Conservation (phyloP, 2,797 vertebrate species). For the Myotis myotis region DNA sequence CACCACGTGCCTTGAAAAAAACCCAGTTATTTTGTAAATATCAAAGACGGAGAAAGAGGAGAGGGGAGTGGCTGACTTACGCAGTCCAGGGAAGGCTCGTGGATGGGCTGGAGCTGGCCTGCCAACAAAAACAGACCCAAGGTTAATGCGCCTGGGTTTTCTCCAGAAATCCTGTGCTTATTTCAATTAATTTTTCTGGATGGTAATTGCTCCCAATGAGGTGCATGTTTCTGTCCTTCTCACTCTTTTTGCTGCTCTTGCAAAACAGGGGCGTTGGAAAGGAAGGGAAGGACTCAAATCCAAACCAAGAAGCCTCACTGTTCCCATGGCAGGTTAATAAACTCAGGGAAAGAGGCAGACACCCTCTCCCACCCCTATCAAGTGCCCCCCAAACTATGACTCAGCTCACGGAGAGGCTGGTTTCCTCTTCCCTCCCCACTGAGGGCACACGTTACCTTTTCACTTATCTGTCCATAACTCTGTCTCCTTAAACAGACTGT, state of each 20-base stretch:
- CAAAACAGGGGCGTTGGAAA: background rate
- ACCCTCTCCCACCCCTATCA: rapidly evolving
- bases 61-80: slow-evolving; percentile 73
- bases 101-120: slow-evolving; percentile 59
- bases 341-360: background rate
- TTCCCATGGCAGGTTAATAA: rapidly evolving
- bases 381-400: too few relatives aligned
- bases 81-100: background rate
- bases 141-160: background rate
- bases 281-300: background rate
- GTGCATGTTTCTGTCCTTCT: background rate
- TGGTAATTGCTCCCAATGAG: background rate
- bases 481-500: background rate
- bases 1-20: background rate
- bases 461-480: rapidly evolving
- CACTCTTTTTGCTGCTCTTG: background rate
- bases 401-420: background rate
- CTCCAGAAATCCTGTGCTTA: background rate
- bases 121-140: slow-evolving; percentile 45
- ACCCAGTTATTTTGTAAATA: background rate
- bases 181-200: background rate
- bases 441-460: rapidly evolving
- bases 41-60: background rate
- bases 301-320: rapidly evolving
- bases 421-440: rapidly evolving